phyloP scores from a whole-genome alignment of 2,888 invertebrate genomes.

The Pristionchus fissidentatus region DNA sequence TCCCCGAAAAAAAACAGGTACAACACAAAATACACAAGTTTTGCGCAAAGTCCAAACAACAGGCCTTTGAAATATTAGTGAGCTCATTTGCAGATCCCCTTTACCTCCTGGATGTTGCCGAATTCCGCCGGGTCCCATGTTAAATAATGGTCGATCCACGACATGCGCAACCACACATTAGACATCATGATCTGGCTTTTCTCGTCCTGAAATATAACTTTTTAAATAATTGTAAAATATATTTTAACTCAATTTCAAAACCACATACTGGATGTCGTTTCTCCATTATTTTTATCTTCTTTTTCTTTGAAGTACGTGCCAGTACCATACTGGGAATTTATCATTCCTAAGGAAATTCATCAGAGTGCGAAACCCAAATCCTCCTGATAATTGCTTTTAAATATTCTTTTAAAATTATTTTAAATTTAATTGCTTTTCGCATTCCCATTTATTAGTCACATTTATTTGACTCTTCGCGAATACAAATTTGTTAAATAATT shows the following conservation, averaged over 20 bases:
- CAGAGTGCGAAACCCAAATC: too few species aligned
- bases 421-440: too few species aligned
- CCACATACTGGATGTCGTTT: background rate
- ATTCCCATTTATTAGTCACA: too few species aligned
- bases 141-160: constrained; percentile 98
- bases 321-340: too few species aligned
- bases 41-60: background rate
- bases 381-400: too few species aligned
- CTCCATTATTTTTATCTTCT: background rate
- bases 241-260: background rate
- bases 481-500: too few species aligned
- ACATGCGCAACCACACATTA: constrained; percentile 98
- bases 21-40: background rate
- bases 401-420: too few species aligned
- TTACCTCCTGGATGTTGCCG: constrained; percentile 69
- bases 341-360: too few species aligned
- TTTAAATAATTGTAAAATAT: constrained; percentile 73
- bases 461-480: too few species aligned
- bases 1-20: background rate
- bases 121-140: constrained; percentile 93
- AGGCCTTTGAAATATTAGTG: too few species aligned
- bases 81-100: too few species aligned
- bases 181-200: constrained; percentile 98
- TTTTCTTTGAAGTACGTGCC: too few species aligned
- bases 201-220: constrained; percentile 98